Conservation (phyloP, 2,797 vertebrate species). For the Sebastes flavidus region DNA sequence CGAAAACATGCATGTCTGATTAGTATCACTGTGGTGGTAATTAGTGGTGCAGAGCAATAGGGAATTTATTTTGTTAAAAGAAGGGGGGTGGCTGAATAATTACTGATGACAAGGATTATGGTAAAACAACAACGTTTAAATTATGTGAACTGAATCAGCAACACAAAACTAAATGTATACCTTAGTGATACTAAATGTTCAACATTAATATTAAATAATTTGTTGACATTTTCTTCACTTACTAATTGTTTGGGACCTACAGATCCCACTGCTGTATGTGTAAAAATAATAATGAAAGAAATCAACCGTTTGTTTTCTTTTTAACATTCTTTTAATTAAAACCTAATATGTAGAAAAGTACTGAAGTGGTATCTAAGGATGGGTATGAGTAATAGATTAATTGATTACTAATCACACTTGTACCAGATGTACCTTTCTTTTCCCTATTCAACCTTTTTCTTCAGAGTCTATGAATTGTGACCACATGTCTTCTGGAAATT, state of each 20-base stretch:
- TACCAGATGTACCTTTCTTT: not conserved
- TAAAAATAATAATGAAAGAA: not conserved
- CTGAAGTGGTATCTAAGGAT: not conserved
- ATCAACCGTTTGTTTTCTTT: not conserved
- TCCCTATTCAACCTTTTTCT: not conserved
- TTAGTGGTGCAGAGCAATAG: not conserved
- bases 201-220: not conserved
- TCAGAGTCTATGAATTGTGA: not conserved
- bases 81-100: not conserved
- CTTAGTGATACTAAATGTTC: not conserved
- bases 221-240: not conserved
- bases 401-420: not conserved
- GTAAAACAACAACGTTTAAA: not conserved
- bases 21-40: slow-evolving; percentile 8
- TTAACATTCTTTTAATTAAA: not conserved
- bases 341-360: not conserved
- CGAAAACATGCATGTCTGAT: slow-evolving; percentile 10
- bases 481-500: not conserved
- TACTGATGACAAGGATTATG: not conserved
- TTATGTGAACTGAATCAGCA: not conserved
- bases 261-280: not conserved
- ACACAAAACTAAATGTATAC: not conserved
- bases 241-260: not conserved
- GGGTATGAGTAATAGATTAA: not conserved
- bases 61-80: not conserved